Percentiles rank a stretch among this genome's conserved stretches.
Conservation (phyloP, 1,140 invertebrate species). For the Aphaenogaster ashmeadi region DNA sequence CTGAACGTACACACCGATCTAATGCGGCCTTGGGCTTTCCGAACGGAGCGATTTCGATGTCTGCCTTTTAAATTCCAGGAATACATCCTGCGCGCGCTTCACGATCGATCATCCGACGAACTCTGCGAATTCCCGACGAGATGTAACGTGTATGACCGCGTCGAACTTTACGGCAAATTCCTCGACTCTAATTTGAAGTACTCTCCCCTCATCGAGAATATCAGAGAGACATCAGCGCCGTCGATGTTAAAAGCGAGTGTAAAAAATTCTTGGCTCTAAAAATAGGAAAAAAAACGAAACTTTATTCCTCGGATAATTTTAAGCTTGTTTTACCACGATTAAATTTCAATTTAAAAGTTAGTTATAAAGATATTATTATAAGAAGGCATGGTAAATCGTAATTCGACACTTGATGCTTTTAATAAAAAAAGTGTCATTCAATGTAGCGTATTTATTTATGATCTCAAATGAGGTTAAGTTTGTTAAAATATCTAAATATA, state of each 20-base stretch:
- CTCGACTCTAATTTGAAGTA: neutral
- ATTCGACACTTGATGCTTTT: neutral
- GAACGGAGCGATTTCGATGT: constrained; percentile 23
- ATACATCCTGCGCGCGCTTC: neutral
- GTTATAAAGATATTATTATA: neutral
- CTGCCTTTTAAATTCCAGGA: constrained; percentile 45
- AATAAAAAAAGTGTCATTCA: neutral
- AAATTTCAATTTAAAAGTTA: neutral
- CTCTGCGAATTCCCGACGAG: constrained; percentile 15
- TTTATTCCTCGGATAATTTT: neutral
- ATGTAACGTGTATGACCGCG: constrained; percentile 2
- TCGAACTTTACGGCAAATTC: neutral
- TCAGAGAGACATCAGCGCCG: neutral
- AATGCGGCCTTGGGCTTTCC: constrained; percentile 59
- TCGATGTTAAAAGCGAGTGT: constrained; percentile 3
- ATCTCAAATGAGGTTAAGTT: no score
- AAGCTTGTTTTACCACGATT: neutral
- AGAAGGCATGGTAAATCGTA: no score
- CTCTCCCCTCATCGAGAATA: neutral
- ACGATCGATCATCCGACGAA: constrained; percentile 39
- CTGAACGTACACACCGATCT: constrained; percentile 72
- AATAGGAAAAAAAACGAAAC: neutral
- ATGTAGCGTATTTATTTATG: no score
- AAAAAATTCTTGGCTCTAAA: neutral
- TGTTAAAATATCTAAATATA: no score